Conservation (phyloP, 2,113 vertebrate genomes). For the Orthonyx spaldingii region DNA sequence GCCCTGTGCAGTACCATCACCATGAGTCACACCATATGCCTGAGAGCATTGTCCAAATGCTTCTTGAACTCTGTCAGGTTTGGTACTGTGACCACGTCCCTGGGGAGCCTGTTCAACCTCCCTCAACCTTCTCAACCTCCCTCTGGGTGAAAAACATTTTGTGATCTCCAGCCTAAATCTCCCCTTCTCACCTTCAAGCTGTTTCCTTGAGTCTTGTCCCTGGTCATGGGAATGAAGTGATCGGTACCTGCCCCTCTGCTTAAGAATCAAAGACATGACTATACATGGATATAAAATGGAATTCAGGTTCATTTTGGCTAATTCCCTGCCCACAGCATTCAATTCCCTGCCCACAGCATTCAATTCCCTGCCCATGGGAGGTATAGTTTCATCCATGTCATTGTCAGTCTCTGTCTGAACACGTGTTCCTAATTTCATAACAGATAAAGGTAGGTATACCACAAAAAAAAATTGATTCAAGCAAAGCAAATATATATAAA, state of each 20-base stretch:
- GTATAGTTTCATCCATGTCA: background rate
- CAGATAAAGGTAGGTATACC: background rate
- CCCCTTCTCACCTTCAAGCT: background rate
- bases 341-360: background rate
- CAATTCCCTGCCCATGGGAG: background rate
- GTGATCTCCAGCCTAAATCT: background rate
- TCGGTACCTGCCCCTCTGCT: background rate
- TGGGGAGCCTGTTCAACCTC: background rate
- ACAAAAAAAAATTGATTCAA: background rate
- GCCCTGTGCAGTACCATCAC: too few species aligned
- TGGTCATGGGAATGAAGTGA: background rate
- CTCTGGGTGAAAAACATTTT: background rate
- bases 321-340: background rate
- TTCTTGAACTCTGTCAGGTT: background rate
- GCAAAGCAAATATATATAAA: background rate
- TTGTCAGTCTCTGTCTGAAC: background rate
- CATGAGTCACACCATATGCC: background rate
- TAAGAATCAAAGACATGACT: background rate
- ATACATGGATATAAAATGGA: background rate
- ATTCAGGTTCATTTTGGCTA: background rate
- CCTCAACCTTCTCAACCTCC: accelerated
- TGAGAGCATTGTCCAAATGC: accelerated
- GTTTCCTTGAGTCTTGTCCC: background rate
- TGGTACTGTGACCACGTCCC: background rate
- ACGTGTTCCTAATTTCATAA: background rate